A percentile compares a stretch with the other conserved stretches of the same genome.
These are phyloP conservation scores for Ia io DNA, from an alignment of 2,113 vertebrate species.

Conservation along the genomic window DNA sequence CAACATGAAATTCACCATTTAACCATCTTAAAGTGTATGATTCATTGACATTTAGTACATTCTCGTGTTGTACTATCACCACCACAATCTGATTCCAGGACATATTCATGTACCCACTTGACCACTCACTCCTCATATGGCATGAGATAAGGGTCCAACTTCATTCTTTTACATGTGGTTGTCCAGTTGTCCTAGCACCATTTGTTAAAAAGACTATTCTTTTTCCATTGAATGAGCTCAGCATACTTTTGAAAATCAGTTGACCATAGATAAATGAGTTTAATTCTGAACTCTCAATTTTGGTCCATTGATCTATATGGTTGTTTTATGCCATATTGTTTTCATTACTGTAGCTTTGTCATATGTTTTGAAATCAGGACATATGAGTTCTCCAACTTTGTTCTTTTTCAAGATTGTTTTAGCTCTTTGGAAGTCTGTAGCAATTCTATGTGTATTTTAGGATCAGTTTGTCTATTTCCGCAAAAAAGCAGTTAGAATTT, in stretches of 20 bases:
- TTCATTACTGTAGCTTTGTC: neutral
- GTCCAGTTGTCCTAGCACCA: neutral
- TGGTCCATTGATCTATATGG: neutral
- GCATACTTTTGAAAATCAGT: neutral
- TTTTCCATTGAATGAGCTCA: neutral
- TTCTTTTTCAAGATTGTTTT: neutral
- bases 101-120: neutral
- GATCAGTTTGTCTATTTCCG: neutral
- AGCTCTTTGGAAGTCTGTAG: neutral
- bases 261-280: neutral
- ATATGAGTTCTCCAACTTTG: neutral
- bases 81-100: neutral
- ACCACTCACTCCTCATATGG: neutral
- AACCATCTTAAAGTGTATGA: neutral
- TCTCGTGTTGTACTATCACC: neutral
- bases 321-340: neutral
- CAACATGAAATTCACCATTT: neutral
- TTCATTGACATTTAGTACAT: neutral
- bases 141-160: neutral
- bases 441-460: neutral
- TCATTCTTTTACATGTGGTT: neutral
- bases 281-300: neutral
- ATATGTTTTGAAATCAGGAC: slow-evolving; percentile 9
- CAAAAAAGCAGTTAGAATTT: neutral
- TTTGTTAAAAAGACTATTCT: neutral